Percentiles rank a stretch among this genome's conserved stretches.
Conservation (phyloP, 2,797 vertebrate species). For the Oophaga sylvatica region DNA sequence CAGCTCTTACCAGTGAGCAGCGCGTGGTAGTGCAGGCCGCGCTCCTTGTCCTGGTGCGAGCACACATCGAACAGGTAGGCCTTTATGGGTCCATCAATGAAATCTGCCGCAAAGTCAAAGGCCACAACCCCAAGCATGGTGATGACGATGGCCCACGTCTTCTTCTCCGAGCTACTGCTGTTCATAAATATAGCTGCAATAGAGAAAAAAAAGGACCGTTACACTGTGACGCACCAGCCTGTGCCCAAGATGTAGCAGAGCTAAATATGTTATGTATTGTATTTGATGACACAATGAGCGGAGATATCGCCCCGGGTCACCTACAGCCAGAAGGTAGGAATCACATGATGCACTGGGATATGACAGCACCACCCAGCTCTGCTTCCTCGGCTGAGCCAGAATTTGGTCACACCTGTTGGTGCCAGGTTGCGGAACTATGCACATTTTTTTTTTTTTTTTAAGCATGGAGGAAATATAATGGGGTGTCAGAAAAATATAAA, state of each 20-base stretch:
- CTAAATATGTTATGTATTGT: neutral
- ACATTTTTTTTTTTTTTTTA: no score
- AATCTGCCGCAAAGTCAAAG: conserved; percentile 97
- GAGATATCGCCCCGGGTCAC: no score
- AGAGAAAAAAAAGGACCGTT: neutral
- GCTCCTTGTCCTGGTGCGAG: conserved; percentile 89
- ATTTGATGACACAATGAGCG: no score
- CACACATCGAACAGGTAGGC: conserved; percentile 98
- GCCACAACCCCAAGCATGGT: conserved; percentile 95
- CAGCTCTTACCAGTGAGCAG: conserved; percentile 88
- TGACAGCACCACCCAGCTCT: no score
- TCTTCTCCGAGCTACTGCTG: conserved; percentile 63
- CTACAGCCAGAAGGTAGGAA: no score
- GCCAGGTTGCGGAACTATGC: no score
- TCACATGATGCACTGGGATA: no score
- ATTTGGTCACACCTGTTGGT: no score
- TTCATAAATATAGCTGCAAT: conserved; percentile 44
- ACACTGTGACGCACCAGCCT: neutral
- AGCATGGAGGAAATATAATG: no score
- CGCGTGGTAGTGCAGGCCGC: conserved; percentile 94
- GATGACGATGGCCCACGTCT: conserved; percentile 83
- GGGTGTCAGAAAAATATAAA: no score
- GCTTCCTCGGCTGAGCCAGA: no score
- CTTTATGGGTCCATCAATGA: conserved; percentile 97
- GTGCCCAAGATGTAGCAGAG: neutral